Conservation (phyloP, 2,888 invertebrate species). For the Cephalotes varians region DNA sequence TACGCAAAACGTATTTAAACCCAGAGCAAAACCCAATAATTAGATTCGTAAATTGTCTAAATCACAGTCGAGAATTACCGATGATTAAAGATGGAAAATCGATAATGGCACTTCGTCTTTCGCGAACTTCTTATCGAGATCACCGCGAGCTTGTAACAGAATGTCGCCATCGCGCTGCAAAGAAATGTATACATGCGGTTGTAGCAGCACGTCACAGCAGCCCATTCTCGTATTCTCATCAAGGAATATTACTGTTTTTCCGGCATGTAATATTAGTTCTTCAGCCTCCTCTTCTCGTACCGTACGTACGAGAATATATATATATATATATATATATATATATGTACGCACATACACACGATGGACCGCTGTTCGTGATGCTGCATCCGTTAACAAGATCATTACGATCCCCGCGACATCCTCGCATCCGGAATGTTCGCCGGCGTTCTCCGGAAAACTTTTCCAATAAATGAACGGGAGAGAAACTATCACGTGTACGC, state of each 20-base stretch:
- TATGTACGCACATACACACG: not conserved
- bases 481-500: slow-evolving; percentile 6
- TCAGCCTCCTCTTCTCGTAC: not conserved
- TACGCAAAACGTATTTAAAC: not conserved
- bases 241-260: slow-evolving; percentile 34
- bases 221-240: slow-evolving; percentile 51
- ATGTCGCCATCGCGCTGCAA: slow-evolving; percentile 76
- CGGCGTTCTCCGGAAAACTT: slow-evolving; percentile 57
- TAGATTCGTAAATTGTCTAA: not conserved
- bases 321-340: not conserved
- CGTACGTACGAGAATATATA: not conserved
- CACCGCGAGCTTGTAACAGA: slow-evolving; percentile 17
- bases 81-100: not conserved
- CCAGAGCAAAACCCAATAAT: not conserved
- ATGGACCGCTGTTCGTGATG: slow-evolving; percentile 38
- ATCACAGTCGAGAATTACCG: not conserved
- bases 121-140: not conserved
- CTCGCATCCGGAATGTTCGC: slow-evolving; percentile 64
- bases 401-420: slow-evolving; percentile 60
- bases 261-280: slow-evolving; percentile 32
- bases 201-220: slow-evolving; percentile 48
- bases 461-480: slow-evolving; percentile 66
- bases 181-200: slow-evolving; percentile 46
- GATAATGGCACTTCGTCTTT: slow-evolving; percentile 59
- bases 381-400: slow-evolving; percentile 60